Percentiles rank a stretch among this genome's conserved stretches.
Conservation (phyloP, 1,140 invertebrate species). For the Drosophila baimaii region DNA sequence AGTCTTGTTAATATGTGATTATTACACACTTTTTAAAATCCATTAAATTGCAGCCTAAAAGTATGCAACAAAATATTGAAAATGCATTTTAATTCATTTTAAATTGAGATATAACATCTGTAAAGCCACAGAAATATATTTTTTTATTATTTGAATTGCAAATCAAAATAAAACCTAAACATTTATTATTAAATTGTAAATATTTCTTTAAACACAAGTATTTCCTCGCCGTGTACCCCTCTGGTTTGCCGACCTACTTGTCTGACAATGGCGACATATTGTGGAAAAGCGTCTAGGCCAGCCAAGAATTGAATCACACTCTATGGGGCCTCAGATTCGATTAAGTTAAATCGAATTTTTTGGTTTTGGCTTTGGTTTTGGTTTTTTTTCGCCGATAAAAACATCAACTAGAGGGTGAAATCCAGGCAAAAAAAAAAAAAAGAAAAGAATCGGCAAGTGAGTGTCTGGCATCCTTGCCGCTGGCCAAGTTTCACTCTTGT, state of each 20-base stretch:
- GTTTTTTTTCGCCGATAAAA: constrained; percentile 58
- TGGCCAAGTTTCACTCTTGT: constrained; percentile 20
- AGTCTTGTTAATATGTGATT: too few species aligned
- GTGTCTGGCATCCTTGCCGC: constrained; percentile 26
- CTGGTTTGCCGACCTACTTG: constrained; percentile 29
- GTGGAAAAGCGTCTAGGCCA: constrained; percentile 60
- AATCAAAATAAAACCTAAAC: not conserved
- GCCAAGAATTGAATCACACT: constrained; percentile 64
- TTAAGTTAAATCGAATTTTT: constrained; percentile 74
- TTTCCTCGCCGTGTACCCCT: not conserved
- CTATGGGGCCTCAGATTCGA: constrained; percentile 56
- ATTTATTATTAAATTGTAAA: not conserved
- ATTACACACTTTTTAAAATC: too few species aligned
- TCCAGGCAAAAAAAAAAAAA: not conserved
- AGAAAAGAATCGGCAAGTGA: constrained; percentile 1
- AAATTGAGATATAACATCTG: too few species aligned
- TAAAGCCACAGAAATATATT: not conserved
- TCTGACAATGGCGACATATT: constrained; percentile 65
- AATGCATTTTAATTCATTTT: too few species aligned
- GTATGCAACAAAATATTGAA: too few species aligned
- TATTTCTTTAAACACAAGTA: not conserved
- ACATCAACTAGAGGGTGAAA: constrained; percentile 45
- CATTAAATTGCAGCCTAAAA: too few species aligned
- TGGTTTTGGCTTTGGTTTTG: constrained; percentile 49
- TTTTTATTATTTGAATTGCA: not conserved